Conservation (phyloP, 2,888 invertebrate species). For the Eupithecia abbreviata region DNA sequence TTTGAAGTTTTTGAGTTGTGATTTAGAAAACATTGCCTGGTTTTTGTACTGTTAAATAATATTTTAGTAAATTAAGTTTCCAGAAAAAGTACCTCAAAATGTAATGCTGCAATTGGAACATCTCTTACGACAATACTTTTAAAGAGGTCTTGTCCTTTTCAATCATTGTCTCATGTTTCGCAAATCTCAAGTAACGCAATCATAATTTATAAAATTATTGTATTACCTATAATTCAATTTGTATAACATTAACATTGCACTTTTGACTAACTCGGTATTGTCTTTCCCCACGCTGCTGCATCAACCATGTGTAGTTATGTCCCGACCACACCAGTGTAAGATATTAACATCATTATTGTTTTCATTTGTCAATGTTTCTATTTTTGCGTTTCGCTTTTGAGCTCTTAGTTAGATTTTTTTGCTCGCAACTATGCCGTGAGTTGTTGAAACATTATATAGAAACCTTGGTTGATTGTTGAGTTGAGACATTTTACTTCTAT, state of each 20-base stretch:
- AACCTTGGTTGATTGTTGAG: neutral
- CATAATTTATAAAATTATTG: slow-evolving; percentile 18
- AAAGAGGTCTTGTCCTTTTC: slow-evolving; percentile 44
- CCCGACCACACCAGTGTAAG: slow-evolving; percentile 87
- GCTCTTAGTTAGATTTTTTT: slow-evolving; percentile 20
- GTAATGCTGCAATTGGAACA: slow-evolving; percentile 66
- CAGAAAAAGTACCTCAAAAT: neutral
- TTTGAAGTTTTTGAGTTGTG: slow-evolving; percentile 41
- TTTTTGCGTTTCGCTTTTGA: slow-evolving; percentile 26
- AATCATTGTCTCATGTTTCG: slow-evolving; percentile 39
- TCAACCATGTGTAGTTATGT: slow-evolving; percentile 79
- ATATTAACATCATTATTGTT: slow-evolving; percentile 52
- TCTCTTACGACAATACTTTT: slow-evolving; percentile 73
- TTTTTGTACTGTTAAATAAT: slow-evolving; percentile 5
- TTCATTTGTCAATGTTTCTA: slow-evolving; percentile 43
- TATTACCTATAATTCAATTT: slow-evolving; percentile 25
- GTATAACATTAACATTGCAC: slow-evolving; percentile 53
- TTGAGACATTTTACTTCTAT: slow-evolving; percentile 11
- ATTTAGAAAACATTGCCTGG: slow-evolving; percentile 33
- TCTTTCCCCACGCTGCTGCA: slow-evolving; percentile 78
- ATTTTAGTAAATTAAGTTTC: neutral
- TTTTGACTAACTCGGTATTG: slow-evolving; percentile 61
- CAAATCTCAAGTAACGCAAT: slow-evolving; percentile 20
- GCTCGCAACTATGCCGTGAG: slow-evolving; percentile 44
- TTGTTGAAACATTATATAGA: slow-evolving; percentile 12